These are phyloP conservation scores for Cairina moschata DNA, from an alignment of 2,113 vertebrate genomes.

Conservation along the genomic window DNA sequence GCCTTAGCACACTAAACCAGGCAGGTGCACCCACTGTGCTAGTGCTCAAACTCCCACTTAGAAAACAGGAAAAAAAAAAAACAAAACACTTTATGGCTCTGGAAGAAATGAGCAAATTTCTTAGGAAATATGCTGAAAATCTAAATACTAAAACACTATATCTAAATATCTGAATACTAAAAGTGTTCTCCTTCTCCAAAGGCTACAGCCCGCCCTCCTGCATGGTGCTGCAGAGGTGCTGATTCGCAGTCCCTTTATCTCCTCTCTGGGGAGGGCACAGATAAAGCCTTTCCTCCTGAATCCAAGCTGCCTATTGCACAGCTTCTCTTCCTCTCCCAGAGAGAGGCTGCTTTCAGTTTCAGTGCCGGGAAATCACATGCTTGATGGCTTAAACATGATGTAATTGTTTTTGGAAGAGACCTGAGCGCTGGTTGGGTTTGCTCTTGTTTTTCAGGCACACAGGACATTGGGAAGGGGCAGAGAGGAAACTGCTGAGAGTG, in stretches of 20 bases:
- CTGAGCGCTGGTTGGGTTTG: neutral
- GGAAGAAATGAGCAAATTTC: neutral
- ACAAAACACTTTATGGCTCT: rapidly evolving
- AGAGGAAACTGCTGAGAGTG: neutral
- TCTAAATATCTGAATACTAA: too few relatives aligned
- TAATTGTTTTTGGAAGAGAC: slow-evolving; percentile 17
- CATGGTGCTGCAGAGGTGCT: neutral
- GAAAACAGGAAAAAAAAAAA: neutral
- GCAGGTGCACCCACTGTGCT: neutral
- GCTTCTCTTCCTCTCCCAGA: neutral
- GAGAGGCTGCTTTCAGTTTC: neutral
- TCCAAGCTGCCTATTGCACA: neutral
- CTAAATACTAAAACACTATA: neutral
- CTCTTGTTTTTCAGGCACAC: neutral
- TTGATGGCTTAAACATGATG: neutral
- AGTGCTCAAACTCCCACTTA: neutral
- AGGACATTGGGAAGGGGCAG: neutral
- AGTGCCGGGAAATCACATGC: slow-evolving; percentile 47
- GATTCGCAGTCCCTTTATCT: too few relatives aligned
- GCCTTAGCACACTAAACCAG: neutral
- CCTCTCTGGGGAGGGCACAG: neutral
- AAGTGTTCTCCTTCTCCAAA: neutral
- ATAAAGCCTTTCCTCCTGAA: neutral
- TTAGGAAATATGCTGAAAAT: neutral
- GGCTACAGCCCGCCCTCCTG: neutral